phyloP scores from a whole-genome alignment of 2,797 vertebrate genomes.

The Danio choprae region DNA sequence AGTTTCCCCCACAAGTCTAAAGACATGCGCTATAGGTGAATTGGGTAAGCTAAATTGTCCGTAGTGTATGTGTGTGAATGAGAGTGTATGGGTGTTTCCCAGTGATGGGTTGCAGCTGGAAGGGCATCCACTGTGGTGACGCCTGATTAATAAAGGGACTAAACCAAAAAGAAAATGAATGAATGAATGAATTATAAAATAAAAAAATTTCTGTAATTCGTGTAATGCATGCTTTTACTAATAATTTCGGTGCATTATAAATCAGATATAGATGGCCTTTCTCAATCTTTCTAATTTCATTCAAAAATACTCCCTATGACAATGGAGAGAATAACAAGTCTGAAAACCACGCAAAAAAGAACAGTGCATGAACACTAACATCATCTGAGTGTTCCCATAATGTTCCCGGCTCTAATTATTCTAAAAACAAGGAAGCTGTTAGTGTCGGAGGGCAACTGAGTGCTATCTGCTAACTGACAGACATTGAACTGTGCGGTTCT shows the following conservation, averaged over 20 bases:
- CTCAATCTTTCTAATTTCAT: conserved; percentile 8
- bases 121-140: too few relatives aligned
- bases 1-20: too few relatives aligned
- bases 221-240: not conserved
- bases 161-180: too few relatives aligned
- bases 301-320: conserved; percentile 30
- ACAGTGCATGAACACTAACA: conserved; percentile 37
- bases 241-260: not conserved
- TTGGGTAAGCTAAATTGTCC: too few relatives aligned
- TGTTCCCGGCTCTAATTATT: conserved; percentile 52
- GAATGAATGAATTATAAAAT: too few relatives aligned
- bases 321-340: not conserved
- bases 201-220: too few relatives aligned
- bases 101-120: too few relatives aligned
- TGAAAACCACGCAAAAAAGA: conserved; percentile 26
- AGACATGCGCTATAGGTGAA: too few relatives aligned
- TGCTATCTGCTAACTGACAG: conserved; percentile 38
- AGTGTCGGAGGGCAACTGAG: conserved; percentile 31
- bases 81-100: too few relatives aligned
- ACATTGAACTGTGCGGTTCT: conserved; percentile 34
- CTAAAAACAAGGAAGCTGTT: conserved; percentile 46
- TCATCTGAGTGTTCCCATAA: conserved; percentile 14
- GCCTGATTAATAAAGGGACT: too few relatives aligned
- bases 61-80: too few relatives aligned
- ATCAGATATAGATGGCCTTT: not conserved